Evolutionary conservation across 1,140 invertebrate genomes (phyloP), one percentile per base, ranked within the genome.

Genomic region (Pseudomyrmex gracilis): DNA sequence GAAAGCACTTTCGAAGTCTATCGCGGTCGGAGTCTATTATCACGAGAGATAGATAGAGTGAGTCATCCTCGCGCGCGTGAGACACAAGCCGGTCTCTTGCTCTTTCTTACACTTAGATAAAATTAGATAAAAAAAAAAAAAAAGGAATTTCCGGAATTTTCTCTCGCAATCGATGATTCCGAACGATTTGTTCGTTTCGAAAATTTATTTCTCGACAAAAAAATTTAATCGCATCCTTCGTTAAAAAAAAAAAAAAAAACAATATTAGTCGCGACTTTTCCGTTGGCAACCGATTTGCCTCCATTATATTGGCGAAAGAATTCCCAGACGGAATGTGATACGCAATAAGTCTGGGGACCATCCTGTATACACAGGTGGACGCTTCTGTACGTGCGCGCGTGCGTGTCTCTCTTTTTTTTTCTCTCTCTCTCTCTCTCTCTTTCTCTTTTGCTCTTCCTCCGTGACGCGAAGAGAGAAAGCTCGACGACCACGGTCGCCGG

Each of bases 301-400:
- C 13, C 47, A n/a, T 22, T 51, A 24, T 53, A 24, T 53, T 51
- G 66, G 4, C 13, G 20, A n/a, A 70, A 70, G 67, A 70, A 70
- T 70, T 15, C 9, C 43, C 10, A n/a, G 20, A 24, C 43, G 45
- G 57, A 55, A 68, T 17, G 63, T 13, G 74, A 12, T 13, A 45
- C 24, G 73, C 74, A 47, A 45, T 45, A 60, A 58, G 76, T 60
- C 66, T 22, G 43, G 64, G 20, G 64, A 34, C 34, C 66, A 17
- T 70, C 20, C 76, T 43, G 60, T 64, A 22, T 71, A 45, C 64
- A 68, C 83, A 85, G 85, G 82, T 87, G 85, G 60, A 73, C 71
- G 64, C 71, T 73, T 63, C 53, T 83, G 73, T 84, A 77, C 70
- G 80, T 34, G 5, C 61, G 84, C 85, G 85, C 80, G 84, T 88